Conservation (phyloP, 2,888 invertebrate genomes). For the Rhingia rostrata region DNA sequence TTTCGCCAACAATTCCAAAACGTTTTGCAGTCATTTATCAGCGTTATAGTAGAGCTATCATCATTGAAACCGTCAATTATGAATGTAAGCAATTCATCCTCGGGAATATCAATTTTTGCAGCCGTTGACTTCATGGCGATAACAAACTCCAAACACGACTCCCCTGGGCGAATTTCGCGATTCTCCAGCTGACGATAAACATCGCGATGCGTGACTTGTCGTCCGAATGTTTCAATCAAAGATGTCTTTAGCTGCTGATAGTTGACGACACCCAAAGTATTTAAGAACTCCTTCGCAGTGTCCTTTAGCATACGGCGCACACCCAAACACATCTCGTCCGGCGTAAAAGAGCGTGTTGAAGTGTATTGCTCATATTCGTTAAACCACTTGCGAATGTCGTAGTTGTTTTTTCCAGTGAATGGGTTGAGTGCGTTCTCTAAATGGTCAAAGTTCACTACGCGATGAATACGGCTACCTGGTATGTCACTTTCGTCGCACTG, state of each 20-base stretch:
- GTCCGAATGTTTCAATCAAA: constrained; percentile 17
- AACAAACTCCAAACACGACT: constrained; percentile 21
- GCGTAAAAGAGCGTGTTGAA: constrained; percentile 3
- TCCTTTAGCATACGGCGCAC: neutral
- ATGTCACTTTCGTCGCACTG: neutral
- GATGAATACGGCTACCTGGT: neutral
- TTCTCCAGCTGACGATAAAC: constrained; percentile 21
- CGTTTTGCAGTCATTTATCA: constrained; percentile 1
- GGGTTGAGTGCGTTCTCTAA: neutral
- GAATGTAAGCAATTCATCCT: constrained; percentile 11
- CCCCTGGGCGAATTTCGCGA: constrained; percentile 6
- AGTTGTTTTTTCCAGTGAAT: constrained; percentile 2
- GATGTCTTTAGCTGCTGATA: constrained; percentile 6
- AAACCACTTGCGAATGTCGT: constrained; percentile 8
- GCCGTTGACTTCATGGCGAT: constrained; percentile 20
- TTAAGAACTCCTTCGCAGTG: neutral
- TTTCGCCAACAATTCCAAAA: constrained; percentile 1
- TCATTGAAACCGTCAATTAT: constrained; percentile 18
- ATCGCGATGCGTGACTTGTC: constrained; percentile 23
- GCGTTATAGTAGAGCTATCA: constrained; percentile 6
- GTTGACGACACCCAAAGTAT: constrained; percentile 12
- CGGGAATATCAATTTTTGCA: constrained; percentile 11
- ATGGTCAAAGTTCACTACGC: neutral
- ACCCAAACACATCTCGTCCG: constrained; percentile 8
- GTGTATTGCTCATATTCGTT: constrained; percentile 4